These are phyloP conservation scores for Euura saliciscinereae DNA, from an alignment of 1,140 invertebrate species.

Conservation along the genomic window DNA sequence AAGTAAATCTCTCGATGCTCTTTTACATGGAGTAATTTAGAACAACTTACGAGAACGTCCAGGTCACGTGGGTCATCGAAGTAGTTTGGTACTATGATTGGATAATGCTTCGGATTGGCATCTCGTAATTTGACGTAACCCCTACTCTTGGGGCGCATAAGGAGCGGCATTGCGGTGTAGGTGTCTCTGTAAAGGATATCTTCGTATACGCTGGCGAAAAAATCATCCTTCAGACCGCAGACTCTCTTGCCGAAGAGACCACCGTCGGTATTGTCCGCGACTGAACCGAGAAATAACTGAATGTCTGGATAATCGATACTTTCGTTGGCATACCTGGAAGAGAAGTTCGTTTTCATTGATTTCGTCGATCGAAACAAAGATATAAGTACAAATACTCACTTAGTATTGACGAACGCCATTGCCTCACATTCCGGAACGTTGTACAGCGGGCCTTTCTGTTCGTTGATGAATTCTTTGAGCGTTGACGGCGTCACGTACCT, in stretches of 20 bases:
- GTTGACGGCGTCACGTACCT: slow-evolving; percentile 60
- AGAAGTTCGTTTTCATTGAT: slow-evolving; percentile 11
- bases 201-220: slow-evolving; percentile 71
- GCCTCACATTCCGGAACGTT: slow-evolving; percentile 73
- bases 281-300: slow-evolving; percentile 74
- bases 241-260: slow-evolving; percentile 72
- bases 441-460: slow-evolving; percentile 68
- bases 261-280: slow-evolving; percentile 76
- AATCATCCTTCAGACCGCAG: slow-evolving; percentile 69
- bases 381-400: slow-evolving; percentile 40
- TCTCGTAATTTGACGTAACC: slow-evolving; percentile 72
- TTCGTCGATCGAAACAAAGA: neutral
- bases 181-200: slow-evolving; percentile 71
- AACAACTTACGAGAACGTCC: slow-evolving; percentile 65
- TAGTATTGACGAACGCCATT: slow-evolving; percentile 78
- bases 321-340: slow-evolving; percentile 64
- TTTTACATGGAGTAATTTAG: slow-evolving; percentile 12
- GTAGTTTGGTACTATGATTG: slow-evolving; percentile 84
- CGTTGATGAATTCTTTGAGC: slow-evolving; percentile 62
- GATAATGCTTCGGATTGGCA: slow-evolving; percentile 72
- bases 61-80: slow-evolving; percentile 73
- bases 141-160: slow-evolving; percentile 73
- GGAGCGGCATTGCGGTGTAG: slow-evolving; percentile 69
- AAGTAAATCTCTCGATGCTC: too few species aligned
- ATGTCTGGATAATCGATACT: slow-evolving; percentile 77